Base-by-base conservation (phyloP, 2,797 vertebrate species). In the Clarias fuscus region DNA sequence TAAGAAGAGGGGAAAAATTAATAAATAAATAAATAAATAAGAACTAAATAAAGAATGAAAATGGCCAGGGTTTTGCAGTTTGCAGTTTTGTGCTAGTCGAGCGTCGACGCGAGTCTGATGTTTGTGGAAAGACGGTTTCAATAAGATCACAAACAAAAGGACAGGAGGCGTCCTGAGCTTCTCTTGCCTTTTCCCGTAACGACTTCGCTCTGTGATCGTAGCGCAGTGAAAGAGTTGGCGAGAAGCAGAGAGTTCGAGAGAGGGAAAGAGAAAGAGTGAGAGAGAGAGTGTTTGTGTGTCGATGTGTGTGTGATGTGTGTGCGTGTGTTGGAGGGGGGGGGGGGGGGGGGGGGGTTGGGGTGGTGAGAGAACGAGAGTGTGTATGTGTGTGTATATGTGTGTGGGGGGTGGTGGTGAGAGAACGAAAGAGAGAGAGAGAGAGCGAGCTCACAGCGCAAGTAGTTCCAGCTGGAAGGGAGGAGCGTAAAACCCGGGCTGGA, bases 401-500 rank as follows among this genome's bases (percentile, higher is more conserved):
- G 43, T 7, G 43, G 7, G 7, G 43, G 43, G 5, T 7, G 43
- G 43, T 7, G 43, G 30, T 8, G 30, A 64, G 33, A 20, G 80
- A 33, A 67, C 62, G 80, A 80, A 76, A 59, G 79, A 62, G 37
- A 70, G 84, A 59, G 87, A 30, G 78, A 78, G 73, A 86, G 84
- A 56, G 85, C 86, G 83, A 85, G 85, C 88, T 91, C 85, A 88
- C 85, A 87, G 85, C 70, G 87, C 89, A 93, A 92, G 92, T 92
- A 93, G 93, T 92, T 92, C 92, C 93, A 93, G 90, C 89, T 80
- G 27, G 14, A 77, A 89, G 76, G 89, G 85, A 48, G 86, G 86
- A 87, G 83, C 81, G n/a, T 87, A 94, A 94, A 94, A 93, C 91
- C 89, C 53, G 93, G 89, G 88, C 86, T 80, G 91, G 93, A 92